These are phyloP conservation scores for Tenualosa ilisha DNA, from an alignment of 2,797 vertebrate genomes.

Conservation along the genomic window DNA sequence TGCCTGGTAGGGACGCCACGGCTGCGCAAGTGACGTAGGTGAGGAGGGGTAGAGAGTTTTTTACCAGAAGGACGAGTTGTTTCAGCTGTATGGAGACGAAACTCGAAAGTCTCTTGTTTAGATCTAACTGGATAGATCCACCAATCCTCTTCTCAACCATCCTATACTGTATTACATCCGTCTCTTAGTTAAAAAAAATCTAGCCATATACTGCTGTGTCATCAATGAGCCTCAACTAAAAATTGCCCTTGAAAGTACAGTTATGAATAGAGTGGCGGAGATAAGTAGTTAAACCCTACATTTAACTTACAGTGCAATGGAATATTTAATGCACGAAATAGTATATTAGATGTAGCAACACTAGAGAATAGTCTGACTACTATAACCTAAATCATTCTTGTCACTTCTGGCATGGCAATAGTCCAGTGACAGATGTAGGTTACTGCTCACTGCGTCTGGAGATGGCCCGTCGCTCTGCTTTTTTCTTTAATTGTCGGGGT, in stretches of 20 bases:
- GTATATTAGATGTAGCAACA: no score
- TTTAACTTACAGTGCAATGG: no score
- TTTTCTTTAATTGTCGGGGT: not conserved
- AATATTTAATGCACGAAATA: no score
- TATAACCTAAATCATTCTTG: no score
- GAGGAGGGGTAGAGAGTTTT: slow-evolving; percentile 64
- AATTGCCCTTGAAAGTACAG: not conserved
- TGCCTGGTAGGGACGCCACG: slow-evolving; percentile 73
- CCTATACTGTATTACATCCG: not conserved
- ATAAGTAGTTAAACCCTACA: not conserved
- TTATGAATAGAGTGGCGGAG: not conserved
- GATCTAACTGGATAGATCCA: not conserved
- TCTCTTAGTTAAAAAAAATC: not conserved
- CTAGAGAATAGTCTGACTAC: no score
- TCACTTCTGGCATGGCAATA: no score
- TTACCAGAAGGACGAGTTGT: slow-evolving; percentile 38
- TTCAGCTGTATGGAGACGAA: slow-evolving; percentile 33
- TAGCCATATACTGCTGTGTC: not conserved
- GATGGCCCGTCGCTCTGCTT: not conserved
- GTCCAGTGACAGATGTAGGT: not conserved
- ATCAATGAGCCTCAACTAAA: not conserved
- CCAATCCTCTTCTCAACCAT: not conserved
- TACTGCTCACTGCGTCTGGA: not conserved
- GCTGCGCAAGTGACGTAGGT: slow-evolving; percentile 78
- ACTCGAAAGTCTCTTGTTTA: not conserved